phyloP scores from a whole-genome alignment of 2,797 vertebrate species.

The Saxicola maurus region DNA sequence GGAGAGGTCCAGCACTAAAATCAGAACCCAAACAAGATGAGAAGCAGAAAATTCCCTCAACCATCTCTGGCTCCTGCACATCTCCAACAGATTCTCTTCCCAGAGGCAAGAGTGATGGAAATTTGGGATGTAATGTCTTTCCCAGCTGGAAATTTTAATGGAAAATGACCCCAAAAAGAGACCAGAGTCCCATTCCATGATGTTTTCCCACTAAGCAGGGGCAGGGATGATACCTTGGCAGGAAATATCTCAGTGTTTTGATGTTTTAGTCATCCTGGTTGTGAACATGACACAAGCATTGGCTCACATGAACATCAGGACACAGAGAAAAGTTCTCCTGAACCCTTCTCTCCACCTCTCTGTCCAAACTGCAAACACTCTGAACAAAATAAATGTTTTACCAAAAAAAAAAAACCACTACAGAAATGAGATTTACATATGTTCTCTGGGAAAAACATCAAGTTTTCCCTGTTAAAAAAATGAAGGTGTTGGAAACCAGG shows the following conservation, averaged over 20 bases:
- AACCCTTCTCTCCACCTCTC: not conserved
- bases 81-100: not conserved
- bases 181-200: rapidly evolving
- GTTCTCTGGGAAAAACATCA: not conserved
- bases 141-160: not conserved
- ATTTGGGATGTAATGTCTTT: not conserved
- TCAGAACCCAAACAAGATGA: not conserved
- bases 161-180: not conserved
- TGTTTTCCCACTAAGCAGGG: not conserved
- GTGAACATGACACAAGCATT: not conserved
- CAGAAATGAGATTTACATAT: not conserved
- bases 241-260: not conserved
- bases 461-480: slow-evolving; percentile 1
- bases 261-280: not conserved
- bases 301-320: not conserved
- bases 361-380: not conserved
- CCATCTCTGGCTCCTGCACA: not conserved
- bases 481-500: not conserved
- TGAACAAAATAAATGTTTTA: not conserved
- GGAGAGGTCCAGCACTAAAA: not conserved
- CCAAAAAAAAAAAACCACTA: not conserved
- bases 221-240: not conserved
- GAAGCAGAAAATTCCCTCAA: not conserved
- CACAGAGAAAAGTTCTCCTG: rapidly evolving
- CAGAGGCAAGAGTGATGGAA: not conserved